These are phyloP conservation scores for Melieria omissa DNA, from an alignment of 2,888 invertebrate species.

Conservation along the genomic window DNA sequence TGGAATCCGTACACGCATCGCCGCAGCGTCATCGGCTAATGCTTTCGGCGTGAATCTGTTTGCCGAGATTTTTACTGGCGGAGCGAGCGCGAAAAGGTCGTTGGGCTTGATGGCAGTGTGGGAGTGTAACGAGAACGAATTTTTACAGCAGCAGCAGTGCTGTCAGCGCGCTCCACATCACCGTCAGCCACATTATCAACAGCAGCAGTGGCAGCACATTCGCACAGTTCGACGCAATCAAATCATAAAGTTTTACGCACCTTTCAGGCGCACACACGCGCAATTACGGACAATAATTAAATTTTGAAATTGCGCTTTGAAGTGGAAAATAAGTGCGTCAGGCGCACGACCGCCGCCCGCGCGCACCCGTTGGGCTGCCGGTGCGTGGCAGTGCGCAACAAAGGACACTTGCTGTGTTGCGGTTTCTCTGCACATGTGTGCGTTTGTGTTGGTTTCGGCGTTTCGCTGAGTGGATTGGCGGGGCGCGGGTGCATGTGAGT, in stretches of 20 bases:
- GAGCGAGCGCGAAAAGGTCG: no score
- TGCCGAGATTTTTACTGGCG: no score
- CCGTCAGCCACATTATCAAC: no score
- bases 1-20: no score
- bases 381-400: neutral
- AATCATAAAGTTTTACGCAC: constrained; percentile 14
- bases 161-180: neutral
- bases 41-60: no score
- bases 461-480: neutral
- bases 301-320: constrained; percentile 30
- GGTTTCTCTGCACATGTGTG: neutral
- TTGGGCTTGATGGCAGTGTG: no score
- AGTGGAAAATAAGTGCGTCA: constrained; percentile 27
- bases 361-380: neutral
- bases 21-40: no score
- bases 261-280: constrained; percentile 25
- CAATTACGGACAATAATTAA: constrained; percentile 42
- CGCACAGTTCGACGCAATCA: constrained; percentile 13
- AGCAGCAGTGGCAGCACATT: no score
- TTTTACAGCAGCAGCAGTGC: no score
- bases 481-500: neutral
- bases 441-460: neutral
- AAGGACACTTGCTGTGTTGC: no score
- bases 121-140: no score
- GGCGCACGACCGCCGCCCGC: neutral